Conservation (phyloP, 2,888 invertebrate genomes). For the Fragum whitleyi region DNA sequence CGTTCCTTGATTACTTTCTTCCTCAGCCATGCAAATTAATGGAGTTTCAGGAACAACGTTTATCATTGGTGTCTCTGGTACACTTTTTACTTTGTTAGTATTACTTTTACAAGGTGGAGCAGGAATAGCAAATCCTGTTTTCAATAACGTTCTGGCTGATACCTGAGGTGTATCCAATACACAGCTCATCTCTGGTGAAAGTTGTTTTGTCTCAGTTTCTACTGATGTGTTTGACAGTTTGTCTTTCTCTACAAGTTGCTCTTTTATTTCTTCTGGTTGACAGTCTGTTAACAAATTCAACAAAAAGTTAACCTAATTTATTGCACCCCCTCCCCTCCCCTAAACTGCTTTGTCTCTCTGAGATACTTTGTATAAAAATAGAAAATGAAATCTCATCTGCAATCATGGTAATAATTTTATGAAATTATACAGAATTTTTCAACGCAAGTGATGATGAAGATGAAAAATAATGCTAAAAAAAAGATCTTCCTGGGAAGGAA, state of each 20-base stretch:
- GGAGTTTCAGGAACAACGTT: slow-evolving; percentile 38
- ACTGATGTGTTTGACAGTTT: background rate
- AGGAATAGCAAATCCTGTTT: background rate
- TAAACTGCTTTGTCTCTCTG: too few species aligned
- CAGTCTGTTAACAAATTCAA: slow-evolving; percentile 51
- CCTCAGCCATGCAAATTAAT: background rate
- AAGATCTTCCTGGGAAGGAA: too few species aligned
- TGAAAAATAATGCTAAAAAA: too few species aligned
- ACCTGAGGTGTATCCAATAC: slow-evolving; percentile 11
- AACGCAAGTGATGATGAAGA: too few species aligned
- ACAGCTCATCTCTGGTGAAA: slow-evolving; percentile 1
- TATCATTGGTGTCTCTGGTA: slow-evolving; percentile 31
- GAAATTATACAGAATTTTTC: too few species aligned
- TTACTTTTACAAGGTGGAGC: background rate
- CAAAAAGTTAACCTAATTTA: slow-evolving; percentile 1
- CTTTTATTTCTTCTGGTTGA: slow-evolving; percentile 60
- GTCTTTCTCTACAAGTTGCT: slow-evolving; percentile 44
- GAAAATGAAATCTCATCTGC: too few species aligned
- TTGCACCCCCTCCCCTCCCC: background rate
- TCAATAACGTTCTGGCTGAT: background rate
- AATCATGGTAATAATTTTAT: too few species aligned
- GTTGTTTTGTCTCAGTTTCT: background rate
- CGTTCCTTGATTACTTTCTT: too few species aligned
- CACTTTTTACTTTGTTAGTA: background rate
- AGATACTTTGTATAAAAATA: too few species aligned